phyloP scores from a whole-genome alignment of 2,113 vertebrate species.

The Tautogolabrus adspersus region DNA sequence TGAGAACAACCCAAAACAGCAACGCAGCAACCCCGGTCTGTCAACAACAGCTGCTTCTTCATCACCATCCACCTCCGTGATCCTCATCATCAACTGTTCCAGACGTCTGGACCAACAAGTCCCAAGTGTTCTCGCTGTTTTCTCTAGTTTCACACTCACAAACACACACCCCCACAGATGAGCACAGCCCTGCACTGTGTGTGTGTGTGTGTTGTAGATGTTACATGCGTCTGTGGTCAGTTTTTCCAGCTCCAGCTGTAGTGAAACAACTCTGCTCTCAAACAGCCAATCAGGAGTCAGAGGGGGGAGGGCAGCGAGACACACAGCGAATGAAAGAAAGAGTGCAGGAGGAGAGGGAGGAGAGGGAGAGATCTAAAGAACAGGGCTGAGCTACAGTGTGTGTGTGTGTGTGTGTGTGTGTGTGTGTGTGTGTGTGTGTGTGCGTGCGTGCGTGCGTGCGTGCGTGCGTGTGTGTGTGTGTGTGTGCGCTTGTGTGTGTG shows the following conservation, averaged over 20 bases:
- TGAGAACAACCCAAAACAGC: slow-evolving; percentile 1
- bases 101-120: slow-evolving; percentile 15
- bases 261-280: slow-evolving; percentile 44
- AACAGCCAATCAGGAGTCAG: slow-evolving; percentile 37
- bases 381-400: neutral
- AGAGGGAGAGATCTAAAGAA: neutral
- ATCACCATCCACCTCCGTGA: slow-evolving; percentile 35
- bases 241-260: slow-evolving; percentile 77
- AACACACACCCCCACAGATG: neutral
- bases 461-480: neutral
- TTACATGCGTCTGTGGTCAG: slow-evolving; percentile 64
- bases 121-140: neutral
- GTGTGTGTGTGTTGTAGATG: neutral
- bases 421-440: neutral
- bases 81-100: slow-evolving; percentile 8
- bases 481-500: neutral
- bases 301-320: slow-evolving; percentile 8
- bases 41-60: slow-evolving; percentile 27
- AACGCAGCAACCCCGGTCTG: neutral
- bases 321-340: neutral
- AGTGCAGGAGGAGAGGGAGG: neutral
- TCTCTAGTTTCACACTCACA: slow-evolving; percentile 2
- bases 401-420: neutral
- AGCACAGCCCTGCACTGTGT: slow-evolving; percentile 24
- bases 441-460: too few relatives aligned